Evolutionary conservation across 2,797 vertebrate species (phyloP), one percentile per base, ranked within the genome.

Genomic region (Arnoldichthys spilopterus): DNA sequence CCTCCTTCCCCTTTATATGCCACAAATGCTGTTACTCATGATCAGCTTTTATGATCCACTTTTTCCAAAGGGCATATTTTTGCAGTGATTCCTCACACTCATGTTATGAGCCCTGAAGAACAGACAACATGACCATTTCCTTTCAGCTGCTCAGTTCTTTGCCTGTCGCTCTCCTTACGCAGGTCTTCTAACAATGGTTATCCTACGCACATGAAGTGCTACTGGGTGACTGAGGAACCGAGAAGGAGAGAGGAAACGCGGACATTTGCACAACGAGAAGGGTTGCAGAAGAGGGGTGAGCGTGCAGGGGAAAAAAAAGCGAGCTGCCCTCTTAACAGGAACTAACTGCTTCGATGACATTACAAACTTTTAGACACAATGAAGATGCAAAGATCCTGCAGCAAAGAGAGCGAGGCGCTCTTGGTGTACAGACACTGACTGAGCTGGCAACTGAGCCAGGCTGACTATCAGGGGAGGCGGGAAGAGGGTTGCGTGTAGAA

Each of bases 161-260:
- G 22, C 16, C 13, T 47, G 5, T 61, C 15, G 0, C 30, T 53
- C 13, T 24, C 51, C 3, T 54, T 2, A 11, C 47, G 69, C 84
- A 99, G 97, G 97, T 95, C 97, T 99, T 93, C 96, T 99, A 88
- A 99, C 97, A 83, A 98, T 99, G 98, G 97, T 98, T 91, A 96
- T 98, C 89, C 93, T 99, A 45, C 95, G 96, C 92, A 98, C 97
- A 93, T 99, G 94, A 98, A 85, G 85, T 34, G 80, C 70, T 53
- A 47, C 53, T 45, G 53, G 63, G 3, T 34, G 76, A 75, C 32
- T 63, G 71, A 79, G 85, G 76, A 69, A 67, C 77, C 49, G 81
- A 26, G 63, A 81, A 77, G 76, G 51, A 6, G 72, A 85, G 81
- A 72, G 54, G 47, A 53, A 72, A 63, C 58, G 79, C 67, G 74